Percentiles rank a stretch among this genome's conserved stretches.
These are phyloP conservation scores for Shinisaurus crocodilurus DNA, from an alignment of 2,113 vertebrate genomes.

Conservation along the genomic window DNA sequence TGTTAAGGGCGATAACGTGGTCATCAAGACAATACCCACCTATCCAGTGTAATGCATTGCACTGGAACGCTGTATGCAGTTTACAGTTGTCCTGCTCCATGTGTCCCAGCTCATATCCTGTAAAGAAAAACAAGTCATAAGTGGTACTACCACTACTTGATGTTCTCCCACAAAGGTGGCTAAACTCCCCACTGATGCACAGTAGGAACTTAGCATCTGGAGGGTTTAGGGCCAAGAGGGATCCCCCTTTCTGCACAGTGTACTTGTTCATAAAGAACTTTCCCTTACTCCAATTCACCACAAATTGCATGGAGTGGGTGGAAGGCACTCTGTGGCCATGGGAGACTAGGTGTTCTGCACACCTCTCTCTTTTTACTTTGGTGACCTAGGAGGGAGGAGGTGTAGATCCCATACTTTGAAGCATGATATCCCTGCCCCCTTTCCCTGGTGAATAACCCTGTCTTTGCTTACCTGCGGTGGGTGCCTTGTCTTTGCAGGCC, in stretches of 20 bases:
- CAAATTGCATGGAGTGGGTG: background rate
- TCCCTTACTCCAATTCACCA: background rate
- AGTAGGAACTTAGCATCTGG: background rate
- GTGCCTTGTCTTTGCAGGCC: background rate
- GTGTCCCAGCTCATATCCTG: background rate
- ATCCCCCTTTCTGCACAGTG: background rate
- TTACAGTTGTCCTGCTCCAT: background rate
- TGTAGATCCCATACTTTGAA: background rate
- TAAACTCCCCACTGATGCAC: background rate
- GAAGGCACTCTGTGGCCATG: background rate
- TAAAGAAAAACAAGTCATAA: background rate
- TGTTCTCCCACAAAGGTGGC: background rate
- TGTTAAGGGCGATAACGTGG: background rate
- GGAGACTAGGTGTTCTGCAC: background rate
- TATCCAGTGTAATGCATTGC: background rate
- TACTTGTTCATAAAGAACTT: background rate
- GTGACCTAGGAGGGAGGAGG: background rate
- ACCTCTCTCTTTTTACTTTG: background rate
- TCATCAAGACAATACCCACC: background rate
- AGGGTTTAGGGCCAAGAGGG: background rate
- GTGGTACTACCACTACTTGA: background rate
- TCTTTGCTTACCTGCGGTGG: background rate
- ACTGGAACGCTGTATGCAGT: background rate
- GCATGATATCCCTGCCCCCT: background rate
- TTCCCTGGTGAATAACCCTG: background rate